These are phyloP conservation scores for Marronus borbonicus DNA, from an alignment of 2,888 invertebrate genomes.

Conservation along the genomic window DNA sequence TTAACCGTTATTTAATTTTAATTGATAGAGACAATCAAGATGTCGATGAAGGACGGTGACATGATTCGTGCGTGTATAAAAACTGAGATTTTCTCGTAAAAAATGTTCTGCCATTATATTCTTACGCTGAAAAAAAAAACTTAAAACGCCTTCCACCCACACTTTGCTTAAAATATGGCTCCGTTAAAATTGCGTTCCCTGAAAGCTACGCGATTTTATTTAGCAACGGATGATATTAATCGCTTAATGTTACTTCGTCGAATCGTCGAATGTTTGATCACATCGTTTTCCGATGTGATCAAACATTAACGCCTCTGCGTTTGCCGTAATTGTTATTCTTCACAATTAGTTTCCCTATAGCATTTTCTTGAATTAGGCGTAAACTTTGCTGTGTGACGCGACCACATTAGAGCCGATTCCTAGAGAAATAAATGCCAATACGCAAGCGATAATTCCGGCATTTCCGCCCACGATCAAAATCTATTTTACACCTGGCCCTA, in stretches of 20 bases:
- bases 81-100: background rate
- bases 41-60: no score
- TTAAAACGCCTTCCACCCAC: background rate
- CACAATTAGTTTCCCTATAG: no score
- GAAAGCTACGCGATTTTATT: background rate
- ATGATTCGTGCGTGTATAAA: background rate
- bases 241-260: background rate
- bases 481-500: slow-evolving; percentile 11
- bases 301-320: no score
- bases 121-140: background rate
- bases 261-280: no score
- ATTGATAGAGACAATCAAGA: no score
- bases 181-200: slow-evolving; percentile 11
- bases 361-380: no score
- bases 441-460: background rate
- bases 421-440: background rate
- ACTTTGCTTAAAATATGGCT: slow-evolving; percentile 2
- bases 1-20: no score
- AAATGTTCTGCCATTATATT: background rate
- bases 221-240: background rate
- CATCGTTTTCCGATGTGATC: no score
- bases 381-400: background rate
- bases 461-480: background rate
- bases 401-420: background rate
- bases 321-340: no score